Percentiles rank a stretch among this genome's conserved stretches.
These are phyloP conservation scores for Caradrina kadenii DNA, from an alignment of 2,888 invertebrate species.

Conservation along the genomic window DNA sequence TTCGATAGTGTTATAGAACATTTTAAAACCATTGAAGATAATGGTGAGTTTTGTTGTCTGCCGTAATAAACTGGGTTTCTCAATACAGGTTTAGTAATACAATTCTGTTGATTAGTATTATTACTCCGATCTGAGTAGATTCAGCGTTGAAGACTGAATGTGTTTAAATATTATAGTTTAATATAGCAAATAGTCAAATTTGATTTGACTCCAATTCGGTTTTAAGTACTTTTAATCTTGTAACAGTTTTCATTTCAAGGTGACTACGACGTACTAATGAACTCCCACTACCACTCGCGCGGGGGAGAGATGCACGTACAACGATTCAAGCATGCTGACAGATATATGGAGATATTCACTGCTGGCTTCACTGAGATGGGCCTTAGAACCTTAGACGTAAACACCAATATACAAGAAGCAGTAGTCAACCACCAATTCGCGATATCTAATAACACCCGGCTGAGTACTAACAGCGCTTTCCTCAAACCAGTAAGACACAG, in stretches of 20 bases:
- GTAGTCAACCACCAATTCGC: constrained; percentile 85
- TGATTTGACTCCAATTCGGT: too few species aligned
- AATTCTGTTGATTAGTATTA: too few species aligned
- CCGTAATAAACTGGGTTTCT: background rate
- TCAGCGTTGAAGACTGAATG: too few species aligned
- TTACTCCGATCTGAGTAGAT: too few species aligned
- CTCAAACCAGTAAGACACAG: constrained; percentile 83
- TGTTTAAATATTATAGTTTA: too few species aligned
- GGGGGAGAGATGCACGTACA: constrained; percentile 87
- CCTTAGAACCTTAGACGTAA: constrained; percentile 82
- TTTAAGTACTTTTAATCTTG: background rate
- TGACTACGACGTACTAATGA: constrained; percentile 86
- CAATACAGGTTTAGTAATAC: too few species aligned
- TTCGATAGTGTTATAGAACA: constrained; percentile 84
- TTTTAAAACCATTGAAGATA: constrained; percentile 86
- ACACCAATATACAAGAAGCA: constrained; percentile 84
- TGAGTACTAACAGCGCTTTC: constrained; percentile 85
- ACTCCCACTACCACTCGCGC: constrained; percentile 85
- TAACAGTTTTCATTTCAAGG: constrained; percentile 73
- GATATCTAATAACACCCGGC: constrained; percentile 83
- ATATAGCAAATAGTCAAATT: too few species aligned
- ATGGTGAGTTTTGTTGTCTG: constrained; percentile 74
- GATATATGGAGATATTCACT: constrained; percentile 82
- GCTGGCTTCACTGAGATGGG: constrained; percentile 86
- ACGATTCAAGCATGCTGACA: constrained; percentile 84